phyloP scores from a whole-genome alignment of 2,797 vertebrate genomes.

The Discoglossus pictus region DNA sequence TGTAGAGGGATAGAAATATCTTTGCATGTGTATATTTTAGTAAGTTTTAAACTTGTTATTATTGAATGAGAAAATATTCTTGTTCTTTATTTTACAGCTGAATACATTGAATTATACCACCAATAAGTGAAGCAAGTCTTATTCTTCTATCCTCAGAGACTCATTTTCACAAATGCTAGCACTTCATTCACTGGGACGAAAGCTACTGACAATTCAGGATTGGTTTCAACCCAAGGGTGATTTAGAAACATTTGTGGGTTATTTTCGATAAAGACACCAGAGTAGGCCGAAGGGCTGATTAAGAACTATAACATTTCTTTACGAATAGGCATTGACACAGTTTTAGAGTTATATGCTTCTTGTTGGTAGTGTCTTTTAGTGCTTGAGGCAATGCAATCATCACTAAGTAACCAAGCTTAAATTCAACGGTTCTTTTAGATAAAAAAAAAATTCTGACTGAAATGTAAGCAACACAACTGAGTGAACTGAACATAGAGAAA shows the following conservation, averaged over 20 bases:
- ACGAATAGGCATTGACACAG: conserved; percentile 37
- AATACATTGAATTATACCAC: conserved; percentile 15
- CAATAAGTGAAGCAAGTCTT: neutral
- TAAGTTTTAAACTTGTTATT: conserved; percentile 16
- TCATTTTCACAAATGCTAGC: conserved; percentile 41
- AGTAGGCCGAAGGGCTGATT: conserved; percentile 38
- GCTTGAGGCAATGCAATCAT: conserved; percentile 4
- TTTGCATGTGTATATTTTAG: conserved; percentile 27
- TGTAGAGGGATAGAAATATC: conserved; percentile 10
- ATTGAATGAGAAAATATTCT: conserved; percentile 1
- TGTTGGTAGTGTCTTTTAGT: conserved; percentile 20
- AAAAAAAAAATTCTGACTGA: too few species aligned
- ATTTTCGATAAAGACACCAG: conserved; percentile 48
- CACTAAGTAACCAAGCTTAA: conserved; percentile 6
- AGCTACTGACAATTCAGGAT: conserved; percentile 36
- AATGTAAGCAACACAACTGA: too few species aligned
- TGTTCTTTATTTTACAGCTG: conserved; percentile 3
- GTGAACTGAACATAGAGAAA: too few species aligned
- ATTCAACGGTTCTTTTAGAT: neutral
- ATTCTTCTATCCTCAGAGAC: conserved; percentile 53
- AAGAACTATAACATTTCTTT: conserved; percentile 23
- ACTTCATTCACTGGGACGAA: conserved; percentile 41
- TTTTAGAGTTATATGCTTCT: conserved; percentile 41
- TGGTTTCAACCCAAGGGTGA: conserved; percentile 53
- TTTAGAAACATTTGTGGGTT: conserved; percentile 46